Evolutionary conservation across 2,888 invertebrate species (phyloP).

Genomic region (Ectropis crepuscularia): DNA sequence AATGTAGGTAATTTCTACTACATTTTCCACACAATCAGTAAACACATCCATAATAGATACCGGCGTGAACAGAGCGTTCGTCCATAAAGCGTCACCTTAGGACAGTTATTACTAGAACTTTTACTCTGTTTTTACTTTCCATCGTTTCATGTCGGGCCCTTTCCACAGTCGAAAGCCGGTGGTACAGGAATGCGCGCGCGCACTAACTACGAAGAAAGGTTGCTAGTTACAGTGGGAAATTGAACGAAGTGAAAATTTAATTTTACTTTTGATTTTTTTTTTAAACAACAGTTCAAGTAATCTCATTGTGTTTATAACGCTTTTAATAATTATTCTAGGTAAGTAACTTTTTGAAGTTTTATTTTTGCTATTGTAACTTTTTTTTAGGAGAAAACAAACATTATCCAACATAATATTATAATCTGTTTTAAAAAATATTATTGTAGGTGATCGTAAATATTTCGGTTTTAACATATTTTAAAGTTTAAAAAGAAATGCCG

Average conservation of each 20-base stretch:
- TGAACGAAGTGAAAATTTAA: not conserved
- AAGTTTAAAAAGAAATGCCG: too few relatives aligned
- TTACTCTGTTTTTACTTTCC: conserved; percentile 73
- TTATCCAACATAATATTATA: too few relatives aligned
- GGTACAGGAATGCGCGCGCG: conserved; percentile 46
- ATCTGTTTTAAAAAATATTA: too few relatives aligned
- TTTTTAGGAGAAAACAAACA: too few relatives aligned
- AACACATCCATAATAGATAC: not conserved
- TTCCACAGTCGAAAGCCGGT: conserved; percentile 67
- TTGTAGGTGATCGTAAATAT: too few relatives aligned
- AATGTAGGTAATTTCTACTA: not conserved
- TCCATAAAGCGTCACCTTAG: conserved; percentile 18
- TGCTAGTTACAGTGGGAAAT: conserved; percentile 3
- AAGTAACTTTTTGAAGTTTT: too few relatives aligned
- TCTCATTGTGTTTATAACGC: too few relatives aligned
- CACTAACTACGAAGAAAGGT: conserved; percentile 44
- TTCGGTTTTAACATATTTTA: too few relatives aligned
- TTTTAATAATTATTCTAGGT: too few relatives aligned
- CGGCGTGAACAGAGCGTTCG: conserved; percentile 1
- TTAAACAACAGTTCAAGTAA: too few relatives aligned
- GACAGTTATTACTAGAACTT: conserved; percentile 47
- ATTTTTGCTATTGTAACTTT: too few relatives aligned
- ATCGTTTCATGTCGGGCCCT: conserved; percentile 61
- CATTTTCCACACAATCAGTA: not conserved
- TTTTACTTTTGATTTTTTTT: not conserved